Base-by-base conservation (phyloP, 2,797 vertebrate genomes). In the Threskiornis aethiopicus region DNA sequence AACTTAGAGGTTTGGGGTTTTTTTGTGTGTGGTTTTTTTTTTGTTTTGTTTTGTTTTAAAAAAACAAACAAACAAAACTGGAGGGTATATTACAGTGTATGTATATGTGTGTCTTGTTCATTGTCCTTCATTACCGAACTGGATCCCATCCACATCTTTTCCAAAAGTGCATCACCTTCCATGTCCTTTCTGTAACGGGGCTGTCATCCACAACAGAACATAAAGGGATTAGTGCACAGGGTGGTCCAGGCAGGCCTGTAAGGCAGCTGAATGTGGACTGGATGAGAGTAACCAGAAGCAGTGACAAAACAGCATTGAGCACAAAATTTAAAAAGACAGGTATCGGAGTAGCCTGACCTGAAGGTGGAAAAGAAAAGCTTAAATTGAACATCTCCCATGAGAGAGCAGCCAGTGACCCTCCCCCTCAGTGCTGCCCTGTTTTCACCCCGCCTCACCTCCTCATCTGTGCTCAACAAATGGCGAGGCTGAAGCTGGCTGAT, bases 131-230 rank as follows among this genome's bases (percentile, higher is more conserved):
- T 62, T 67, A 64, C 57, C 52, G 17, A 84, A 41, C 51, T 66
- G 73, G 22, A 59, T 59, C 28, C 37, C 37, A 71, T 57, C 37
- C 22, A 31, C 16, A 3, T 46, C 9, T 82, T 58, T n/a, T 79
- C 26, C 16, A 49, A 41, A 91, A 64, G 25, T 31, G 4, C 5
- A 2, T 59, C 41, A 18, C 5, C 1, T 82, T 69, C 26, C 0
- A 0, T n/a, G n/a, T 55, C 39, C 26, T 79, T 76, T 87, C 62
- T 55, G 29, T 84, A 11, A 35, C 0, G 4, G 29, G 10, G 9
- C 20, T 86, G 22, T 39, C 51, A 33, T 37, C 33, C 12, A 6
- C 20, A 76, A 5, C 14, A 80, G 39, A 20, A 17, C 0, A 0
- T 24, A 22, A 49, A 65, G n/a, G 21, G n/a, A 16, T 39, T 31